These are phyloP conservation scores for Pseudolaguvia tuberculata DNA, from an alignment of 2,113 vertebrate genomes.

Conservation along the genomic window DNA sequence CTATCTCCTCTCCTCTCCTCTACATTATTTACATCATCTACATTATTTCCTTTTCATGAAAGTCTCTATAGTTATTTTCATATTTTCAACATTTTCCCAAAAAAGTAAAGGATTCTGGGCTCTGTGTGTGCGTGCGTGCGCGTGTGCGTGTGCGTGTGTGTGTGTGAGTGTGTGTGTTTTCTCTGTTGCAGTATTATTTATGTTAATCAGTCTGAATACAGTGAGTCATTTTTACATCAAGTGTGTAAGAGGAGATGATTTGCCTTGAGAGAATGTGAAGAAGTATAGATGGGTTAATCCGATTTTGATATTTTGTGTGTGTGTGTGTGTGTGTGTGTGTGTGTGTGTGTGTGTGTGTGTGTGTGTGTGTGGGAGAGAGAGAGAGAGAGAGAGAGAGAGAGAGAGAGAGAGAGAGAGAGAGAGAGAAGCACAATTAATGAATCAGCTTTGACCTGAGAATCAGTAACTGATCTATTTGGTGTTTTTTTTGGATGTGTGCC, in stretches of 20 bases:
- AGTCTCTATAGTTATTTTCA: not conserved
- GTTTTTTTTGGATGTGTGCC: conserved; percentile 32
- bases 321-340: not conserved
- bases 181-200: conserved; percentile 33
- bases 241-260: conserved; percentile 40
- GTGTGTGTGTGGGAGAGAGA: conserved; percentile 12
- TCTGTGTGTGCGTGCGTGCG: too few species aligned
- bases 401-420: too few species aligned
- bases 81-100: too few species aligned
- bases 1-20: too few species aligned
- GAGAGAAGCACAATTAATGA: conserved; percentile 48
- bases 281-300: not conserved
- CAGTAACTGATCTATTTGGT: conserved; percentile 33
- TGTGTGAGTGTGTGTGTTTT: not conserved
- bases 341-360: not conserved
- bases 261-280: conserved; percentile 33
- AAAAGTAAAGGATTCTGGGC: too few species aligned
- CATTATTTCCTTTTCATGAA: not conserved
- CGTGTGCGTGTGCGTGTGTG: too few species aligned
- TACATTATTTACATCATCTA: not conserved
- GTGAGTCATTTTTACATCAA: conserved; percentile 30
- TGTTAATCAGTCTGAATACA: conserved; percentile 38
- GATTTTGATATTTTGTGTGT: conserved; percentile 25
- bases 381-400: not conserved
- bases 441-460: conserved; percentile 39